Base-by-base conservation (phyloP, 2,113 vertebrate species). In the Chaenogobius annularis region DNA sequence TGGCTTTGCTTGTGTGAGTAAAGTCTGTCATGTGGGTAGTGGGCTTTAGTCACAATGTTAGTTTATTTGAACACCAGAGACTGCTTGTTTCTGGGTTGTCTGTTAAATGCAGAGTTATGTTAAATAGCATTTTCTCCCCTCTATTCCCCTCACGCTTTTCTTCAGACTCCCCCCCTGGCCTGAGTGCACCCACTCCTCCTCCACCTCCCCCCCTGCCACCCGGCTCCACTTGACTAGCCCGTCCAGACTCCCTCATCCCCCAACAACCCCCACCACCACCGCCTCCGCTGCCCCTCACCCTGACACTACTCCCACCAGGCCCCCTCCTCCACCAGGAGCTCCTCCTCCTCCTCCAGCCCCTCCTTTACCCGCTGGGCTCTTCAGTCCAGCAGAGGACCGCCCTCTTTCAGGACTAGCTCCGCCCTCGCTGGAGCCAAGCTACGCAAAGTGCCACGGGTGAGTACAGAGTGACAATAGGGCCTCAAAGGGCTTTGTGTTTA, bases 341-440 rank as follows among this genome's bases (percentile, higher is more conserved):
- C 93, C 92, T 17, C 83, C 59, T 67, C 93, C 91, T 0, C 97
- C 97, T n/a, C 96, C 97, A 0, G 95, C 97, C 7, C 96, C 96
- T 2, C 97, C 97, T 0, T 92, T 96, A 14, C 95, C 95, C 0
- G 69, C 92, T n/a, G 92, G 94, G 47, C 90, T 93, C 44, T 94
- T 96, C 83, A 93, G 94, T 50, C 86, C 78, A 73, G 92, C 94
- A 31, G 96, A 97, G 74, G 93, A 93, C 88, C 94, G 94, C 68
- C 93, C 95, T 67, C 81, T 96, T 73, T 93, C 95, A 77, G 95
- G 95, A 88, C 89, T 96, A 40, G 95, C 95, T 77, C 95, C 72
- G 95, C 95, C 3, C 94, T 96, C 20, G 95, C 95, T 69, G 95
- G 95, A 88, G 95, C 96, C 79, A 97, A 95, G 76, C 94, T 97